Percentiles rank a stretch among this genome's conserved stretches.
Evolutionary conservation across 2,888 invertebrate species (phyloP).

Genomic region (Dione juno): DNA sequence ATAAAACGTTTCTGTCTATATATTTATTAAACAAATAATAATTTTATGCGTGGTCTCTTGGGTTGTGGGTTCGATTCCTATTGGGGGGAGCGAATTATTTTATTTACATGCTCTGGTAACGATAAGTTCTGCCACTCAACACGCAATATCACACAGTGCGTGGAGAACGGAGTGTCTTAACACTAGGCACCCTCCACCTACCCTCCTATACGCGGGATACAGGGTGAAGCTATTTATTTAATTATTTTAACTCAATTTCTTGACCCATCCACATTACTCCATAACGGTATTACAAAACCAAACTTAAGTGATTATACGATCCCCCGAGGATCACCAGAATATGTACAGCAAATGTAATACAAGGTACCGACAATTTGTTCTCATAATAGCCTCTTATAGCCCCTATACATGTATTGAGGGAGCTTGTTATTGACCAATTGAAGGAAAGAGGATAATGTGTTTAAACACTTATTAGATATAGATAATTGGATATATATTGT

Average conservation of each 20-base stretch:
- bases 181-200: too few species aligned
- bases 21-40: too few species aligned
- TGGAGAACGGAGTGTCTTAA: too few species aligned
- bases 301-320: constrained; percentile 8
- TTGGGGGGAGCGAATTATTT: too few species aligned
- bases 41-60: too few species aligned
- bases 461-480: not conserved
- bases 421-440: constrained; percentile 6
- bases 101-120: too few species aligned
- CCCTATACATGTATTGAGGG: not conserved
- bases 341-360: constrained; percentile 28
- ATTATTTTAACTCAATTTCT: not conserved
- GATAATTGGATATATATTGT: not conserved
- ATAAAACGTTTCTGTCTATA: too few species aligned
- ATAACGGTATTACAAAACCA: constrained; percentile 14
- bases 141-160: too few species aligned
- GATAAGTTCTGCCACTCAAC: too few species aligned
- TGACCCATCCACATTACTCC: not conserved
- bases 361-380: constrained; percentile 32
- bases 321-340: constrained; percentile 33
- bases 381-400: constrained; percentile 30
- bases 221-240: too few species aligned
- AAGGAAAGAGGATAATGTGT: not conserved
- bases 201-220: too few species aligned
- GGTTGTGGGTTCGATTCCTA: too few species aligned